Evolutionary conservation across 2,113 vertebrate species (phyloP).

Genomic region (Otocyon megalotis): DNA sequence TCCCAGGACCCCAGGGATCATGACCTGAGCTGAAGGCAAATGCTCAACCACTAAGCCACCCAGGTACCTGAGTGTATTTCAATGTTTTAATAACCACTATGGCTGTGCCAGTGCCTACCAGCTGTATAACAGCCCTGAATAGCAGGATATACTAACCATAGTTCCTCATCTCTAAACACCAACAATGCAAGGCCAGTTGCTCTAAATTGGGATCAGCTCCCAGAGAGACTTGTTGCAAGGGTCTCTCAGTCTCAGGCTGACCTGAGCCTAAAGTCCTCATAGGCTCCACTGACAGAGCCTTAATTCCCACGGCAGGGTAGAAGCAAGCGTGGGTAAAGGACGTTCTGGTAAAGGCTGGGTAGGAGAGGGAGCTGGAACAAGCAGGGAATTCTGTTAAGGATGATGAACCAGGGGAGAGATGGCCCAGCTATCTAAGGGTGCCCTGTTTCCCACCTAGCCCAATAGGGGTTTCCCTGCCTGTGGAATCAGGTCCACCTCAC

Average conservation of each 20-base stretch:
- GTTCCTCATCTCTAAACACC: neutral
- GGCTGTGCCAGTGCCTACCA: neutral
- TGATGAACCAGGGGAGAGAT: neutral
- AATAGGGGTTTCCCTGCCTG: neutral
- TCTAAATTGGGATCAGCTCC: neutral
- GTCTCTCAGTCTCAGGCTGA: neutral
- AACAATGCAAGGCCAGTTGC: no score
- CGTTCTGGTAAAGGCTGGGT: neutral
- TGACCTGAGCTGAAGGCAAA: no score
- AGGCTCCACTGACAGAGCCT: neutral
- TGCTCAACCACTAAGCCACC: no score
- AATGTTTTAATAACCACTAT: neutral
- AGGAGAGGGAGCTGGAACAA: neutral
- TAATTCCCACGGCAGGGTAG: neutral
- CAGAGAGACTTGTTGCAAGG: neutral
- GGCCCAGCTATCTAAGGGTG: neutral
- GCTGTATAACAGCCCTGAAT: no score
- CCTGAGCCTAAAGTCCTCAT: neutral
- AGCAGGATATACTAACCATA: rapidly evolving
- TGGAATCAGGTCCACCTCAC: neutral
- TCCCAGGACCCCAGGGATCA: no score
- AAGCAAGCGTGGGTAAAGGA: neutral
- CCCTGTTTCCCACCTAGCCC: neutral
- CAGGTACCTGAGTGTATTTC: neutral
- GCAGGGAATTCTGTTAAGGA: neutral